Conservation (phyloP, 2,888 invertebrate genomes). For the Acronicta aceris region DNA sequence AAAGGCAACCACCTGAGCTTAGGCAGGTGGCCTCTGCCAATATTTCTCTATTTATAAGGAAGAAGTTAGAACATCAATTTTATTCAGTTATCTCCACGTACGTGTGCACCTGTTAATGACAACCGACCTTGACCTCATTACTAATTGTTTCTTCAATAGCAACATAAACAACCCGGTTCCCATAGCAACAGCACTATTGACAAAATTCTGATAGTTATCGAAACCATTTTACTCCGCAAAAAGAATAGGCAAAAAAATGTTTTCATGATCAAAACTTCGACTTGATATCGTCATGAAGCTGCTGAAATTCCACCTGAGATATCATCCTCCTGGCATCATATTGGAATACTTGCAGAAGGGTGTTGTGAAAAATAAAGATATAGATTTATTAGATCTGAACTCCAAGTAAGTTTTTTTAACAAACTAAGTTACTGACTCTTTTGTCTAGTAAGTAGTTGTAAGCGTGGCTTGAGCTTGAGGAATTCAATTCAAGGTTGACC, state of each 20-base stretch:
- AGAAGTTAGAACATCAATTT: no score
- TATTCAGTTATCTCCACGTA: no score
- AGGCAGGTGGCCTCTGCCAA: no score
- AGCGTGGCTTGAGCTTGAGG: no score
- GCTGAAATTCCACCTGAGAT: conserved; percentile 91
- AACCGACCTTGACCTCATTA: conserved; percentile 25
- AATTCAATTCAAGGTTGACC: no score
- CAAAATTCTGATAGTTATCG: conserved; percentile 69
- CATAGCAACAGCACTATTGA: conserved; percentile 78
- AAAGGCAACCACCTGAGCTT: no score
- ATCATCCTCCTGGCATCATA: conserved; percentile 92
- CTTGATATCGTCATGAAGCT: conserved; percentile 88
- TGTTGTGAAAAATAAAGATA: conserved; percentile 89
- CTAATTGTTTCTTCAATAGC: conserved; percentile 36
- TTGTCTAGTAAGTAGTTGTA: no score
- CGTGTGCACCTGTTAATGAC: neutral
- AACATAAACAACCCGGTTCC: conserved; percentile 50
- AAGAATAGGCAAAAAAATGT: conserved; percentile 55
- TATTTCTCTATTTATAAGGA: no score
- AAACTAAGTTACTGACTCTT: no score
- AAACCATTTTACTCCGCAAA: conserved; percentile 56
- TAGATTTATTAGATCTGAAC: conserved; percentile 91
- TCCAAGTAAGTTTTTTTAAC: conserved; percentile 86
- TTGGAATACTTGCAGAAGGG: conserved; percentile 90
- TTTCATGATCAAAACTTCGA: conserved; percentile 25